These are phyloP conservation scores for Proteles cristata DNA, from an alignment of 2,113 vertebrate species.

Conservation along the genomic window DNA sequence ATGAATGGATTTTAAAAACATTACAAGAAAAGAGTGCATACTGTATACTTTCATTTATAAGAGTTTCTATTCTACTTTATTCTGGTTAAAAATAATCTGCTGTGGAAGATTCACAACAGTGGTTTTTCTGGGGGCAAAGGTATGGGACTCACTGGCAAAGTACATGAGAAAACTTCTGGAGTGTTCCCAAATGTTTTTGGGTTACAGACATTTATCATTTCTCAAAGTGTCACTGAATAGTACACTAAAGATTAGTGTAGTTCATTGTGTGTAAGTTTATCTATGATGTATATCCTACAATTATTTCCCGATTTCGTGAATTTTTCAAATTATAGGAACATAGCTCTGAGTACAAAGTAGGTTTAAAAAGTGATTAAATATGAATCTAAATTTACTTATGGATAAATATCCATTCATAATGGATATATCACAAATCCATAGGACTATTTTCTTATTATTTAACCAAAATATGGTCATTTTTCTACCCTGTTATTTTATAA, in stretches of 20 bases:
- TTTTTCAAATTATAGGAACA: background rate
- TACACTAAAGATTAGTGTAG: background rate
- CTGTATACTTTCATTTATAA: background rate
- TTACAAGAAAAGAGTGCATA: background rate
- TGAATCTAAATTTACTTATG: background rate
- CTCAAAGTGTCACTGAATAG: background rate
- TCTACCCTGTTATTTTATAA: background rate
- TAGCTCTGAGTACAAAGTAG: background rate
- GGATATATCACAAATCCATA: background rate
- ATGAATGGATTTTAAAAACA: background rate
- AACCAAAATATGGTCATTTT: background rate
- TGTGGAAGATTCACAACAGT: background rate
- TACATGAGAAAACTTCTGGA: background rate
- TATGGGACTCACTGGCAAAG: background rate
- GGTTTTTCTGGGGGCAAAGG: background rate
- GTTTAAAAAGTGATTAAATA: background rate
- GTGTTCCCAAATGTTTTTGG: too few relatives aligned
- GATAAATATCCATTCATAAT: background rate
- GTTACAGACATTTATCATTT: background rate
- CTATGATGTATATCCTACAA: background rate
- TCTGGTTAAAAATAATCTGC: background rate
- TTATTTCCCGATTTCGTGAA: background rate
- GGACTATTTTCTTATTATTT: background rate
- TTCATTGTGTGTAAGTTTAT: background rate
- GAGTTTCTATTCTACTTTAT: background rate